Conservation (phyloP, 92 coral and sea anemone genomes). For the Plumapathes pennacea region DNA sequence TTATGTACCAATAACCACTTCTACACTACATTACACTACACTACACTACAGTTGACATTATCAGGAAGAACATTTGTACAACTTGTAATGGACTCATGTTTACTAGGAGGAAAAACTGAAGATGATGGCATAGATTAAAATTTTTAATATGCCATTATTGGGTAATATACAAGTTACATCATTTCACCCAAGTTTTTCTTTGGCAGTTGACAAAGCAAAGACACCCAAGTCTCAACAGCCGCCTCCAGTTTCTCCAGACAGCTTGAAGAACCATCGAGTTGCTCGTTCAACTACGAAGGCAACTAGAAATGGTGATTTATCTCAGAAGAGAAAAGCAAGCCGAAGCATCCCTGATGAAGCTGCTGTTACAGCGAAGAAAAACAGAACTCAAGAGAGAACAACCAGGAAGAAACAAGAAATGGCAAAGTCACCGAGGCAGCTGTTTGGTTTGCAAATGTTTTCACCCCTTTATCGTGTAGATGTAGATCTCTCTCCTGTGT, state of each 20-base stretch:
- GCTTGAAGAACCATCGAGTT: background rate
- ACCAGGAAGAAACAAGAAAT: background rate
- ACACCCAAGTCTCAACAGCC: background rate
- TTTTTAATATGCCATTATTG: too few species aligned
- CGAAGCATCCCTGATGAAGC: slow-evolving; percentile 83
- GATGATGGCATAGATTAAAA: too few species aligned
- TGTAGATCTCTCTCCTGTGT: too few species aligned
- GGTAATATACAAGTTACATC: too few species aligned
- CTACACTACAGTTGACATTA: too few species aligned
- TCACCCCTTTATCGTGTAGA: background rate
- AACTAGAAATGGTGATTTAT: slow-evolving; percentile 8
- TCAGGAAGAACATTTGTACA: too few species aligned
- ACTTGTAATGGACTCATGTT: too few species aligned
- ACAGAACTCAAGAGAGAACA: slow-evolving; percentile 20
- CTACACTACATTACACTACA: too few species aligned
- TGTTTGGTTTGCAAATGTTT: slow-evolving; percentile 21
- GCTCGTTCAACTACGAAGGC: slow-evolving; percentile 9
- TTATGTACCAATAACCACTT: too few species aligned
- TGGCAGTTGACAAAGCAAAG: slow-evolving; percentile 4
- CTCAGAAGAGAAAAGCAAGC: slow-evolving; percentile 85
- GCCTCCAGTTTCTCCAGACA: background rate
- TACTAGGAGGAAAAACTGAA: too few species aligned
- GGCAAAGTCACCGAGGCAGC: slow-evolving; percentile 34
- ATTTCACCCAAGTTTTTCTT: slow-evolving; percentile 6
- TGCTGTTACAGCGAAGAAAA: slow-evolving; percentile 51